Percentiles rank a stretch among this genome's conserved stretches.
Conservation (phyloP, 2,797 vertebrate species). For the Sebastes paucispinis region DNA sequence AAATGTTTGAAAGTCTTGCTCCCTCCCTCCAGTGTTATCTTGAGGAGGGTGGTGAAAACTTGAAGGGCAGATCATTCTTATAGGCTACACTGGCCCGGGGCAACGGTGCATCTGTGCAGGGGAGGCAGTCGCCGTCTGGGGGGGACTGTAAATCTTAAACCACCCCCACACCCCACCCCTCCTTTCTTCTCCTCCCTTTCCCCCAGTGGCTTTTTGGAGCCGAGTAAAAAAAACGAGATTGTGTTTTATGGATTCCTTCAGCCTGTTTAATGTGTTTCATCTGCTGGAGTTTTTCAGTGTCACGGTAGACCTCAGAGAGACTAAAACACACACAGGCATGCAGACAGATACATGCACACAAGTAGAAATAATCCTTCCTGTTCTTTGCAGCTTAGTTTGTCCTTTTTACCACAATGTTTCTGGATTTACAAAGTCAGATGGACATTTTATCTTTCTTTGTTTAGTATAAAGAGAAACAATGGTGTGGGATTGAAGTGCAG, state of each 20-base stretch:
- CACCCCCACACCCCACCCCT: conserved; percentile 9
- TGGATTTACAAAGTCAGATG: conserved; percentile 26
- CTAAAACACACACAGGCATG: conserved; percentile 10
- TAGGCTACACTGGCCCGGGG: conserved; percentile 66
- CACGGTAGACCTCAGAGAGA: conserved; percentile 56
- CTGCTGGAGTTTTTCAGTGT: conserved; percentile 72
- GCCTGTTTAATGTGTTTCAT: conserved; percentile 78
- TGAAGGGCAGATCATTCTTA: conserved; percentile 77
- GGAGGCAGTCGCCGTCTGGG: conserved; percentile 56
- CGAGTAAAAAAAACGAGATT: conserved; percentile 60
- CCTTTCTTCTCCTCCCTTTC: conserved; percentile 33
- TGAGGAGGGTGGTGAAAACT: conserved; percentile 76
- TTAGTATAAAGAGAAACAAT: conserved; percentile 17
- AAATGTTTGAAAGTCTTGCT: conserved; percentile 68
- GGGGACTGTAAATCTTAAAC: conserved; percentile 74
- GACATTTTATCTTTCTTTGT: conserved; percentile 19
- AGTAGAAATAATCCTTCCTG: background rate
- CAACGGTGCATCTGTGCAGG: conserved; percentile 75
- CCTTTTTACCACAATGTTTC: conserved; percentile 19
- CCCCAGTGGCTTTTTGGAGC: conserved; percentile 59
- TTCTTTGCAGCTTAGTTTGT: background rate
- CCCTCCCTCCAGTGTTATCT: conserved; percentile 70
- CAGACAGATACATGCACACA: conserved; percentile 5
- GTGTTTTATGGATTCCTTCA: conserved; percentile 78
- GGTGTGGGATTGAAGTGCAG: background rate